phyloP scores from a whole-genome alignment of 2,888 invertebrate species.

The Aporophyla lueneburgensis region DNA sequence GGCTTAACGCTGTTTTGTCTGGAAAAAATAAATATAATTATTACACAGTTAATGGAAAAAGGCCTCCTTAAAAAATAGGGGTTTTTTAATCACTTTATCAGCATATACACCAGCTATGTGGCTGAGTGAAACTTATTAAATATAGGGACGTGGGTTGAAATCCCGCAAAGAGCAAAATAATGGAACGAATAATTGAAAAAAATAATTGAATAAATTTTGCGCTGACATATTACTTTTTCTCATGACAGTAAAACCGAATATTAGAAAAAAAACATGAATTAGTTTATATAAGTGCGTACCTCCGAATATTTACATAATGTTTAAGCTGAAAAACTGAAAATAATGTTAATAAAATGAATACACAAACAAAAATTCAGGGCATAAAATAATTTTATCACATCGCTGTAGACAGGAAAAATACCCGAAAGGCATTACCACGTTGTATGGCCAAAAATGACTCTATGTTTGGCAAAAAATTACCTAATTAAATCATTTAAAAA shows the following conservation, averaged over 20 bases:
- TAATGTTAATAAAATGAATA: too few species aligned
- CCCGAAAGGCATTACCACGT: neutral
- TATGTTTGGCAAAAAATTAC: too few species aligned
- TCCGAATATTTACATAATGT: neutral
- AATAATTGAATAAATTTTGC: neutral
- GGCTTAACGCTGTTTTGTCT: constrained; percentile 24
- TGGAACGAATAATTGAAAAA: neutral
- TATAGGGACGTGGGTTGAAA: neutral
- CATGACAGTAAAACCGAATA: neutral
- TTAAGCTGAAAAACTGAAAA: too few species aligned
- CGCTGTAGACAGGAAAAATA: neutral
- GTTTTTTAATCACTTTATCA: too few species aligned
- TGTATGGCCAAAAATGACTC: neutral
- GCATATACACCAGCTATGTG: neutral
- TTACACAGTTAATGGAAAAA: neutral
- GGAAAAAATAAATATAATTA: constrained; percentile 24
- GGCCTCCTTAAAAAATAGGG: neutral
- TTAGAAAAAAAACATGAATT: neutral
- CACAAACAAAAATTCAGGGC: neutral
- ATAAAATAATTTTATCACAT: neutral
- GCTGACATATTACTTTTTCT: neutral
- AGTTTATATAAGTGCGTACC: neutral
- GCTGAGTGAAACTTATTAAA: neutral
- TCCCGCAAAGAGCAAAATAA: neutral
- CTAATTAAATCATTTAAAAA: neutral